Conservation (phyloP, 1,140 invertebrate species). For the Drosophila ironensis region DNA sequence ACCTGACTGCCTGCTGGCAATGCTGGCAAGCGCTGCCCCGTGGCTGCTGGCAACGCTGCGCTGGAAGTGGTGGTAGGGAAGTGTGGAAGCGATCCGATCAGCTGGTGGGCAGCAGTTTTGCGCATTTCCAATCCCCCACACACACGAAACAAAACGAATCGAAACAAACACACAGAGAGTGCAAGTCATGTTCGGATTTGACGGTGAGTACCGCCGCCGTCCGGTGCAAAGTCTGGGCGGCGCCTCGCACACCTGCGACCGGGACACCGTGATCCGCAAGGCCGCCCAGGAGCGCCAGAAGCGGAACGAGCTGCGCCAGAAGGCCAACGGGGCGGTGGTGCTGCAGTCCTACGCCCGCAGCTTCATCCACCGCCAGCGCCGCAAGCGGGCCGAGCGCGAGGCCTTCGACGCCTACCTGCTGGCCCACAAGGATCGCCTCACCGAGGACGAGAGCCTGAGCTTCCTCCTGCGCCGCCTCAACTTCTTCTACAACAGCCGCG, state of each 20-base stretch:
- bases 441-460: constrained; percentile 83
- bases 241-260: constrained; percentile 87
- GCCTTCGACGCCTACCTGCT: constrained; percentile 87
- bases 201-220: constrained; percentile 93
- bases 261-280: constrained; percentile 87
- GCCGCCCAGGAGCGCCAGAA: constrained; percentile 92
- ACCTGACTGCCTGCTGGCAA: too few species aligned
- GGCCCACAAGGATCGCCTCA: constrained; percentile 81
- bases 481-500: constrained; percentile 88
- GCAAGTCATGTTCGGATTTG: constrained; percentile 90
- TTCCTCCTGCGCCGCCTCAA: constrained; percentile 85
- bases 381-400: constrained; percentile 86
- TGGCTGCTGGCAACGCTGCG: too few species aligned
- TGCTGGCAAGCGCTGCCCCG: too few species aligned
- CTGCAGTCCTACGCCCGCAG: constrained; percentile 89
- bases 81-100: too few species aligned
- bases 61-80: too few species aligned
- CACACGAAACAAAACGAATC: too few species aligned
- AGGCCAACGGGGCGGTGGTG: constrained; percentile 87
- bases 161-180: constrained; percentile 12
- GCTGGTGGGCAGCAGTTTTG: too few species aligned
- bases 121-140: too few species aligned
- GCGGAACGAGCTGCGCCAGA: constrained; percentile 87
- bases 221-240: constrained; percentile 96
- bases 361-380: constrained; percentile 86